Conservation (phyloP, 2,113 vertebrate genomes). For the Amphiprion percula region DNA sequence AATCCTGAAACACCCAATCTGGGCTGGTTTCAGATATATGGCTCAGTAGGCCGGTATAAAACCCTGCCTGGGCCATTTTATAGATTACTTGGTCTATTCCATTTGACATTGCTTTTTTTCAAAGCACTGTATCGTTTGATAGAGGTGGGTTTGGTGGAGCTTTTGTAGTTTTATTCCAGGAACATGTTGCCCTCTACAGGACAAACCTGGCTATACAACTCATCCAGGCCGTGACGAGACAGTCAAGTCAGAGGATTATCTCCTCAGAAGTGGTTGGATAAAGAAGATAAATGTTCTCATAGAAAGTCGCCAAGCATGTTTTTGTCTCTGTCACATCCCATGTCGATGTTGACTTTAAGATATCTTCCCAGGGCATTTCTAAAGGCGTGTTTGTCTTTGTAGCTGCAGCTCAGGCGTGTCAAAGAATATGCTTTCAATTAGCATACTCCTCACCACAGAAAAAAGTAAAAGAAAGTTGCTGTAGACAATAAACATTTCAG, state of each 20-base stretch:
- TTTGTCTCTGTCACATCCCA: constrained; percentile 14
- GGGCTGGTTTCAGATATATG: constrained; percentile 46
- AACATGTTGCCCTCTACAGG: constrained; percentile 65
- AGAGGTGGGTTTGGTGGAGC: constrained; percentile 24
- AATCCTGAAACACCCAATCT: constrained; percentile 57
- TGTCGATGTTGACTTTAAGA: constrained; percentile 45
- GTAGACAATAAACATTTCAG: constrained; percentile 64
- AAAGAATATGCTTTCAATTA: constrained; percentile 74
- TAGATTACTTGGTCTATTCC: constrained; percentile 51
- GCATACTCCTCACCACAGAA: constrained; percentile 5
- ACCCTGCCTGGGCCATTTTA: constrained; percentile 52
- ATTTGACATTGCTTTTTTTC: constrained; percentile 37
- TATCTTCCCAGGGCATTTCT: constrained; percentile 43
- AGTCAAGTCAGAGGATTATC: constrained; percentile 53
- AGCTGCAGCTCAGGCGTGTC: constrained; percentile 2
- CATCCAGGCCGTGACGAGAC: background rate
- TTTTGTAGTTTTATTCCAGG: constrained; percentile 20
- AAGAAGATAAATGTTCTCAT: constrained; percentile 69
- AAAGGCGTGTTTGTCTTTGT: constrained; percentile 14
- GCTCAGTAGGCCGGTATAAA: constrained; percentile 36
- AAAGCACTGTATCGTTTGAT: constrained; percentile 27
- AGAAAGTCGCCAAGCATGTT: constrained; percentile 56
- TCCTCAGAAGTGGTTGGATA: constrained; percentile 46
- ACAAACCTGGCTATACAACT: background rate
- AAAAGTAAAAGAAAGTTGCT: constrained; percentile 4